These are phyloP conservation scores for Aspidiotus destructor DNA, from an alignment of 2,888 invertebrate genomes.

Conservation along the genomic window DNA sequence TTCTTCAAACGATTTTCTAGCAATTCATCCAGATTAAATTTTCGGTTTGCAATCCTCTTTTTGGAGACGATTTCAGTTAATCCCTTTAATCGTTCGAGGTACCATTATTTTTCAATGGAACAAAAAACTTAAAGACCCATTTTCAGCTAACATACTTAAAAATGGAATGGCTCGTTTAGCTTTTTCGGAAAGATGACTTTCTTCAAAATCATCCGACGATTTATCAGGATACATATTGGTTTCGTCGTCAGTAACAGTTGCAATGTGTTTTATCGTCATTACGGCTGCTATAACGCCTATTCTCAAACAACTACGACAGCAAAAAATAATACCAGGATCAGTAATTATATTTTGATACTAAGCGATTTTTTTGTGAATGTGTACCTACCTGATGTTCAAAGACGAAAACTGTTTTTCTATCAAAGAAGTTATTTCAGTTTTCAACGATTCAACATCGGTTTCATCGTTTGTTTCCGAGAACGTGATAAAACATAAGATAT, in stretches of 20 bases:
- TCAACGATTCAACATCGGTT: conserved; percentile 45
- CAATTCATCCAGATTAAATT: too few species aligned
- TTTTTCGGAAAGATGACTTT: conserved; percentile 34
- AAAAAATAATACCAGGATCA: background rate
- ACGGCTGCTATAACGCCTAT: conserved; percentile 65
- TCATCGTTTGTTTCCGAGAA: conserved; percentile 47
- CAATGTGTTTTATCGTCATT: conserved; percentile 64
- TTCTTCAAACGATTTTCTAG: too few species aligned
- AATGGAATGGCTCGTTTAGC: conserved; percentile 38
- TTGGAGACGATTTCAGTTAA: too few species aligned
- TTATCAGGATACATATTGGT: conserved; percentile 40
- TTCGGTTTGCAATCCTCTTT: too few species aligned
- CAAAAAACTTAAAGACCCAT: background rate
- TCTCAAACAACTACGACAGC: conserved; percentile 35
- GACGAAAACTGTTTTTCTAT: conserved; percentile 72
- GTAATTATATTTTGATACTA: too few species aligned
- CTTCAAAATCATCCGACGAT: conserved; percentile 40
- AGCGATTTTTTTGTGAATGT: background rate
- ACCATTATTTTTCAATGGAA: too few species aligned
- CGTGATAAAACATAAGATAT: conserved; percentile 64
- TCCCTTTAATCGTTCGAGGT: too few species aligned
- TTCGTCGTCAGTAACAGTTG: conserved; percentile 43
- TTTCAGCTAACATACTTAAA: conserved; percentile 35
- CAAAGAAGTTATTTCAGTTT: conserved; percentile 73
- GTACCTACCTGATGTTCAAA: conserved; percentile 46